Conservation (phyloP, 1,140 invertebrate species). For the Oryzaephilus surinamensis region DNA sequence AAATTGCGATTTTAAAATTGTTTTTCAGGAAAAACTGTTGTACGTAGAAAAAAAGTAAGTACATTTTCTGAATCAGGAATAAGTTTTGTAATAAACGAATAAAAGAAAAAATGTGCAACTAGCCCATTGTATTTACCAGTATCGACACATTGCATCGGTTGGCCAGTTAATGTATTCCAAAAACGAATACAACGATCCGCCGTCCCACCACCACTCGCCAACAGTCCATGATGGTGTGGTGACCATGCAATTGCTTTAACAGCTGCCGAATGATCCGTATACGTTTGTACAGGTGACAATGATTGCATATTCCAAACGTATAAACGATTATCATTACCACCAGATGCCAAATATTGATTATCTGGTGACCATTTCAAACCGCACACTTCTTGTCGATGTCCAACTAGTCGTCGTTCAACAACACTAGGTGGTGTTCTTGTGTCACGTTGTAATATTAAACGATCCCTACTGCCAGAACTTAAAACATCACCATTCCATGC, state of each 20-base stretch:
- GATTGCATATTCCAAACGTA: constrained; percentile 96
- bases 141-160: constrained; percentile 97
- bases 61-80: too few relatives aligned
- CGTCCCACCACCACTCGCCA: constrained; percentile 96
- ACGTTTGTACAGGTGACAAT: constrained; percentile 83
- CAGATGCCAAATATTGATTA: constrained; percentile 94
- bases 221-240: constrained; percentile 94
- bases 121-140: constrained; percentile 71
- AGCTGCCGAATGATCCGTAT: constrained; percentile 95
- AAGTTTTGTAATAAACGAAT: too few relatives aligned
- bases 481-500: constrained; percentile 98
- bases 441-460: constrained; percentile 90
- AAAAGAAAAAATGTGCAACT: too few relatives aligned
- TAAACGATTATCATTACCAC: constrained; percentile 97
- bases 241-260: constrained; percentile 99
- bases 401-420: constrained; percentile 64
- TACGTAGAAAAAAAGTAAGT: too few relatives aligned
- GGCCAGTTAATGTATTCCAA: constrained; percentile 99
- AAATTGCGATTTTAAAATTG: too few relatives aligned
- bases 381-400: constrained; percentile 96
- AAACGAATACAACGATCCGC: constrained; percentile 97
- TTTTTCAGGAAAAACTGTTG: too few relatives aligned
- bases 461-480: constrained; percentile 90
- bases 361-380: constrained; percentile 99
- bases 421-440: constrained; percentile 70